Conservation (phyloP, 1,140 invertebrate species). For the Papilio glaucus region DNA sequence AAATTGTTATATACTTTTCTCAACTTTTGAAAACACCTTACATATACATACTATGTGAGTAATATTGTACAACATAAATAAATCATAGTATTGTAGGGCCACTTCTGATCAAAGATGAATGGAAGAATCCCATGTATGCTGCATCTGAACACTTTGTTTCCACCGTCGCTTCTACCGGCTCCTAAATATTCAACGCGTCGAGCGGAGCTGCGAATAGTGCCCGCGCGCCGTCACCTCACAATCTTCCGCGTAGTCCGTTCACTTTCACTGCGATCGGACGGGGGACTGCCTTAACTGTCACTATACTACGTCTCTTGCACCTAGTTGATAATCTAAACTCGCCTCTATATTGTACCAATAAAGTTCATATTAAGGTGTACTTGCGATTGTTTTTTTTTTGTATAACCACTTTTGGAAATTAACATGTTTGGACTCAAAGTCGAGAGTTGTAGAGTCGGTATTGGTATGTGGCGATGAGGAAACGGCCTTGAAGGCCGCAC, state of each 20-base stretch:
- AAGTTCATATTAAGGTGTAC: conserved; percentile 47
- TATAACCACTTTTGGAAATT: conserved; percentile 43
- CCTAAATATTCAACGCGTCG: conserved; percentile 16
- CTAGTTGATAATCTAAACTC: conserved; percentile 41
- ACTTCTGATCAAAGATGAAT: not conserved
- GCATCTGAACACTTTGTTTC: not conserved
- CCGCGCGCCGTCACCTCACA: conserved; percentile 63
- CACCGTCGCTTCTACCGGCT: conserved; percentile 6
- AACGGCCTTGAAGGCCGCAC: conserved; percentile 71
- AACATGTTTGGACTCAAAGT: conserved; percentile 50
- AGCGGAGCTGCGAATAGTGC: conserved; percentile 48
- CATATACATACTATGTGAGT: too few relatives aligned
- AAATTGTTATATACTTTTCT: too few relatives aligned
- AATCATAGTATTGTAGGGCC: not conserved
- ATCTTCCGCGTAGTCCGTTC: conserved; percentile 71
- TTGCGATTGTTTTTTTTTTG: conserved; percentile 47
- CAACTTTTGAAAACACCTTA: too few relatives aligned
- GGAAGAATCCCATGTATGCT: not conserved
- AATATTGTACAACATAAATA: too few relatives aligned
- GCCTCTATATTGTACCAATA: conserved; percentile 46
- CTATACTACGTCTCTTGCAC: conserved; percentile 39
- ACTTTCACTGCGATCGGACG: conserved; percentile 64
- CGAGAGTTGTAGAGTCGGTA: conserved; percentile 48
- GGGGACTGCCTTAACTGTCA: conserved; percentile 44
- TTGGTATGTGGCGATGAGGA: conserved; percentile 44